phyloP scores from a whole-genome alignment of 2,797 vertebrate species.

The Enteromius treurensis region DNA sequence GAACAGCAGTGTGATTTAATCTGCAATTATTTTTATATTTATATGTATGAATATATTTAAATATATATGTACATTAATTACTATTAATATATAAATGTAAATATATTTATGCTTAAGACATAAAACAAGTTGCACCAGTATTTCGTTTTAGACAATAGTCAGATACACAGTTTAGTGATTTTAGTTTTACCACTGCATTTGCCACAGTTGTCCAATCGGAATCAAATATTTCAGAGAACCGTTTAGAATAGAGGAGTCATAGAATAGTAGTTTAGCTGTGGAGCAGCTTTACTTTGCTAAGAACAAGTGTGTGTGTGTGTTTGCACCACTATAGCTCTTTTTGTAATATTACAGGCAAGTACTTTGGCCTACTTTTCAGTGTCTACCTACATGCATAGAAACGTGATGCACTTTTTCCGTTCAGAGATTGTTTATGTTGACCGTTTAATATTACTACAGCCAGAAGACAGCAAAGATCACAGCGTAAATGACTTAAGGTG shows the following conservation, averaged over 20 bases:
- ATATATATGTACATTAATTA: neutral
- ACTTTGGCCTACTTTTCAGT: conserved; percentile 15
- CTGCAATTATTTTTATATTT: neutral
- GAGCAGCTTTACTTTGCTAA: conserved; percentile 15
- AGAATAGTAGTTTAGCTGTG: conserved; percentile 1
- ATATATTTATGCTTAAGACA: neutral
- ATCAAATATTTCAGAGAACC: neutral
- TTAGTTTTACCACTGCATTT: conserved; percentile 6
- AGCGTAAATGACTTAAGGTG: conserved; percentile 33
- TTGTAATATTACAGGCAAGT: neutral
- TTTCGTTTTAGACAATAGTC: neutral
- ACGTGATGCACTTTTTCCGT: conserved; percentile 79
- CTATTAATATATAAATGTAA: neutral
- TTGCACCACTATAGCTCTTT: neutral
- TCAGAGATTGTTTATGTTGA: conserved; percentile 79
- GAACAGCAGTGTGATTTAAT: neutral
- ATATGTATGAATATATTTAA: neutral
- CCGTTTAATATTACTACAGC: conserved; percentile 71
- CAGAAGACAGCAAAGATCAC: conserved; percentile 26
- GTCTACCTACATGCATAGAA: conserved; percentile 53
- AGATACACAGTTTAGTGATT: neutral
- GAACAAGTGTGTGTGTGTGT: neutral
- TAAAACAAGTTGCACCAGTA: neutral
- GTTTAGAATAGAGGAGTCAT: neutral
- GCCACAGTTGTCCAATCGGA: neutral